Conservation (phyloP, 2,797 vertebrate genomes). For the Clarias laeviceps region DNA sequence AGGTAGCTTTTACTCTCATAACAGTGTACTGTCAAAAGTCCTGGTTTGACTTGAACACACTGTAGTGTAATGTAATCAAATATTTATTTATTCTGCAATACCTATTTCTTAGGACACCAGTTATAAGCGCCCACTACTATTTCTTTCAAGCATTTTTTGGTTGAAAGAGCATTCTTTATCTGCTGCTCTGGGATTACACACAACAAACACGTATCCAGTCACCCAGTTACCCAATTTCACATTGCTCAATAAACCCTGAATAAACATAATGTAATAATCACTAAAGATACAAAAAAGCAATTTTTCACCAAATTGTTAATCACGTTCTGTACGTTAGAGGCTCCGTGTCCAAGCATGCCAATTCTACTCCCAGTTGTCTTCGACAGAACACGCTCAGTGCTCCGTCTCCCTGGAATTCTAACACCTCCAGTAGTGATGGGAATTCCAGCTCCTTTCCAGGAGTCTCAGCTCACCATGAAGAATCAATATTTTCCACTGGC, state of each 20-base stretch:
- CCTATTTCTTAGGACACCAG: not conserved
- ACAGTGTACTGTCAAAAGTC: no score
- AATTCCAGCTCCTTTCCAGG: not conserved
- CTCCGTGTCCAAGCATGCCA: not conserved
- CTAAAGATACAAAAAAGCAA: conserved; percentile 31
- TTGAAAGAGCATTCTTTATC: conserved; percentile 65
- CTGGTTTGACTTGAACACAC: no score
- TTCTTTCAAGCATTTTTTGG: not conserved
- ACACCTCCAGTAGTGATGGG: conserved; percentile 1
- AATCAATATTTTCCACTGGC: not conserved
- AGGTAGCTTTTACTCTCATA: no score
- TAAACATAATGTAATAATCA: conserved; percentile 44
- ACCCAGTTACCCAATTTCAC: conserved; percentile 49
- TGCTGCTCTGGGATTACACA: conserved; percentile 63
- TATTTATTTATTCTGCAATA: not conserved
- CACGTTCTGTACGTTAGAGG: conserved; percentile 23
- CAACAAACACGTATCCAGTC: conserved; percentile 28
- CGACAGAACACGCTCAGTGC: not conserved
- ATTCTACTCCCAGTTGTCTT: not conserved
- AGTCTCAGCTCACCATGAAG: not conserved
- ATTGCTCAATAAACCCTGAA: conserved; percentile 31
- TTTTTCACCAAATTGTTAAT: conserved; percentile 50
- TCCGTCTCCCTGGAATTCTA: not conserved
- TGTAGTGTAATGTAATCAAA: no score
- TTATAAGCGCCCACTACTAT: not conserved